These are phyloP conservation scores for Xanthia togata DNA, from an alignment of 2,888 invertebrate genomes.

Conservation along the genomic window DNA sequence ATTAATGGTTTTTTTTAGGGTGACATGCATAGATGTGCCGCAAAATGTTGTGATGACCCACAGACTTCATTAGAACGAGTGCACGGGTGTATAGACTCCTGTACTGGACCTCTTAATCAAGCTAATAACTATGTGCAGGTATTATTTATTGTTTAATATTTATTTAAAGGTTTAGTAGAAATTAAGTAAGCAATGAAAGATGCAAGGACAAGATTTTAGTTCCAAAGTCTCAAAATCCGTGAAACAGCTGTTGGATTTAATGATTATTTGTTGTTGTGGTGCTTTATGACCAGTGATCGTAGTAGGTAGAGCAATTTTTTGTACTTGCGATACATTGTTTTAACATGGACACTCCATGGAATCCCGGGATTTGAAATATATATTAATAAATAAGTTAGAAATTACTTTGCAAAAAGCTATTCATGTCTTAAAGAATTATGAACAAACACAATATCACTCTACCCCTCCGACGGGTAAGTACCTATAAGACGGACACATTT, in stretches of 20 bases:
- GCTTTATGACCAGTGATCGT: background rate
- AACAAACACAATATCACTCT: too few relatives aligned
- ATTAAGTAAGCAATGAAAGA: background rate
- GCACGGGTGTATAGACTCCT: conserved; percentile 95
- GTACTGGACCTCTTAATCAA: conserved; percentile 93
- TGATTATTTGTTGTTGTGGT: background rate
- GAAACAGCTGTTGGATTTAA: background rate
- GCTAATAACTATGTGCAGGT: conserved; percentile 95
- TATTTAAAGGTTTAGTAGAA: background rate
- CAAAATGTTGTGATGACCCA: conserved; percentile 95
- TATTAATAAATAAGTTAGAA: too few relatives aligned
- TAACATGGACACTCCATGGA: too few relatives aligned
- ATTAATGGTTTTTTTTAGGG: conserved; percentile 89
- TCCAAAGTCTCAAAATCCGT: background rate
- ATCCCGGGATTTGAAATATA: too few relatives aligned
- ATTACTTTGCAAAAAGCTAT: too few relatives aligned
- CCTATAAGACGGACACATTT: too few relatives aligned
- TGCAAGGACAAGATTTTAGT: background rate
- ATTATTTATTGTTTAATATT: background rate
- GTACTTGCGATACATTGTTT: too few relatives aligned
- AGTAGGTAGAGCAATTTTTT: too few relatives aligned
- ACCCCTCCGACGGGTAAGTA: too few relatives aligned
- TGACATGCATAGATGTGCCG: conserved; percentile 97
- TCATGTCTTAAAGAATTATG: too few relatives aligned
- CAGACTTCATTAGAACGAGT: conserved; percentile 93